These are phyloP conservation scores for Lerema accius DNA, from an alignment of 1,140 invertebrate genomes.

Conservation along the genomic window DNA sequence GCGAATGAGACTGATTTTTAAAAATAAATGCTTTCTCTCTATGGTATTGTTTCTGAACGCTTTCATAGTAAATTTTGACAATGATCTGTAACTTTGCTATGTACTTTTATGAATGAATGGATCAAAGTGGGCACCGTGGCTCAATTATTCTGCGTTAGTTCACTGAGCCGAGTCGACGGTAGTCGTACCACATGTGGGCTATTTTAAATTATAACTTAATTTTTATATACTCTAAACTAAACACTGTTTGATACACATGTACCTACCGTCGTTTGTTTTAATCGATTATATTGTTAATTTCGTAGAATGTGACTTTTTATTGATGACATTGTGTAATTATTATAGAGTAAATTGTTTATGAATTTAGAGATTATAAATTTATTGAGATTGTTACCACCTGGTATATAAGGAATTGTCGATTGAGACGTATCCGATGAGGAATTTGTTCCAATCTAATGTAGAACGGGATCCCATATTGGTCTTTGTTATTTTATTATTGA, in stretches of 20 bases:
- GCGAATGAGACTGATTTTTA: conserved; percentile 82
- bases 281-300: conserved; percentile 63
- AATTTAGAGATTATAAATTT: conserved; percentile 78
- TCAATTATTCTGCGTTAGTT: conserved; percentile 26
- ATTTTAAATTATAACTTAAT: conserved; percentile 35
- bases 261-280: conserved; percentile 53
- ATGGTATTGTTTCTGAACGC: conserved; percentile 66
- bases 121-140: conserved; percentile 29
- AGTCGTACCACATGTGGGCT: conserved; percentile 34
- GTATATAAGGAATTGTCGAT: conserved; percentile 65
- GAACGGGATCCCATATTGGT: conserved; percentile 58
- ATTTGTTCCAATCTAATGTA: conserved; percentile 61
- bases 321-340: conserved; percentile 77
- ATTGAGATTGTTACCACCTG: conserved; percentile 80
- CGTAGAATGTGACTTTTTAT: conserved; percentile 71
- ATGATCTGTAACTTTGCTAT: conserved; percentile 34
- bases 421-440: conserved; percentile 53
- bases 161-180: conserved; percentile 16
- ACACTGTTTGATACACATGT: conserved; percentile 57
- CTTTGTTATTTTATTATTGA: conserved; percentile 70
- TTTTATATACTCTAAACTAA: conserved; percentile 56
- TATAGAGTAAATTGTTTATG: conserved; percentile 76
- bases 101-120: conserved; percentile 35
- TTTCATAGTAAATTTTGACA: conserved; percentile 44
- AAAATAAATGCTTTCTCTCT: conserved; percentile 71